A percentile compares a stretch with the other conserved stretches of the same genome.
phyloP scores from a whole-genome alignment of 2,797 vertebrate genomes.

The Aplochiton taeniatus region DNA sequence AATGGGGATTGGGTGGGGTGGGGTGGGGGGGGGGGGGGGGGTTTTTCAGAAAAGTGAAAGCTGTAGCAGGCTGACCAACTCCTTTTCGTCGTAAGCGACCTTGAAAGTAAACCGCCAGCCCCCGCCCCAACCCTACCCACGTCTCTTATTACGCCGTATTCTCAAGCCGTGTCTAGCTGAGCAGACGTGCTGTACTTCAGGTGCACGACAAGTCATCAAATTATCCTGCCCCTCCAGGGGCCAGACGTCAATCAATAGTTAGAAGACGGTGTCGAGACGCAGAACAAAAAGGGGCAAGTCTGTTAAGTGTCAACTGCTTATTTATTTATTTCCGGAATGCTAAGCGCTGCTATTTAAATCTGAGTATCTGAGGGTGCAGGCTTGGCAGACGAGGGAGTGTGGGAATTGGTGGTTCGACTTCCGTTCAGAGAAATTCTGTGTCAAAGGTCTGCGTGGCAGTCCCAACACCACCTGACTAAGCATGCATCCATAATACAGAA shows the following conservation, averaged over 20 bases:
- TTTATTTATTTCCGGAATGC: not conserved
- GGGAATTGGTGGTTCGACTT: constrained; percentile 2
- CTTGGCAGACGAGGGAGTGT: constrained; percentile 6
- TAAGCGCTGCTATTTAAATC: constrained; percentile 8
- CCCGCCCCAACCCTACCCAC: not conserved
- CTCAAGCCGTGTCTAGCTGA: constrained; percentile 22
- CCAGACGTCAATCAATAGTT: constrained; percentile 27
- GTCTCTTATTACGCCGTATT: not conserved
- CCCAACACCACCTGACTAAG: not conserved
- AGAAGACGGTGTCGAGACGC: constrained; percentile 1
- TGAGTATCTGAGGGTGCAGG: not conserved
- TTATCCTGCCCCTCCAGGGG: constrained; percentile 3
- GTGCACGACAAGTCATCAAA: constrained; percentile 21
- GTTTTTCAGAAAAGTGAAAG: no score
- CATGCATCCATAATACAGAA: not conserved
- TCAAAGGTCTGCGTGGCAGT: not conserved
- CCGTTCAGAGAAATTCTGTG: not conserved
- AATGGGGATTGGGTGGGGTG: no score
- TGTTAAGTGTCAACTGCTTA: not conserved
- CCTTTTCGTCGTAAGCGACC: constrained; percentile 34
- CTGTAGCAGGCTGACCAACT: no score
- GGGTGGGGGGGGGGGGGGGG: no score
- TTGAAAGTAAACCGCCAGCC: constrained; percentile 48
- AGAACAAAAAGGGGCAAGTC: not conserved
- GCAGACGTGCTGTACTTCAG: constrained; percentile 17